Percentiles rank a stretch among this genome's conserved stretches.
Evolutionary conservation across 2,888 invertebrate species (phyloP).

Genomic region (Chloromyia formosa): DNA sequence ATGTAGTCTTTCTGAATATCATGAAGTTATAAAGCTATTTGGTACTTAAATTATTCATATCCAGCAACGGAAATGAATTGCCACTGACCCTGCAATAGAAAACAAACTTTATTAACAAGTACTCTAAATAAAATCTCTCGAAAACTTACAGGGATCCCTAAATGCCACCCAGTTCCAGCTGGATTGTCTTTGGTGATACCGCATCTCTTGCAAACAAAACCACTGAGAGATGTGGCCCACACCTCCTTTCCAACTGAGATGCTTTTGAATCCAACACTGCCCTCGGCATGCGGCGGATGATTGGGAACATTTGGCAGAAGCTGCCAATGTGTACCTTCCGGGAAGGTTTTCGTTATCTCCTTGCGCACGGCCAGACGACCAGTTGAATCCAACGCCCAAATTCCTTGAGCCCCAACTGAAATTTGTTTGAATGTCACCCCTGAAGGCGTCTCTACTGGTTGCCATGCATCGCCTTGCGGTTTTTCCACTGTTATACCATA

Average conservation of each 20-base stretch:
- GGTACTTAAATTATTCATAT: slow-evolving; percentile 47
- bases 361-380: slow-evolving; percentile 80
- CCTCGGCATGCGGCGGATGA: slow-evolving; percentile 68
- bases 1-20: slow-evolving; percentile 21
- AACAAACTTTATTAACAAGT: slow-evolving; percentile 35
- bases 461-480: slow-evolving; percentile 78
- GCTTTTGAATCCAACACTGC: slow-evolving; percentile 71
- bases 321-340: slow-evolving; percentile 88
- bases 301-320: slow-evolving; percentile 69
- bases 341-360: slow-evolving; percentile 78
- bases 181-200: slow-evolving; percentile 79
- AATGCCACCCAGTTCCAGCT: slow-evolving; percentile 81
- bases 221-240: slow-evolving; percentile 79
- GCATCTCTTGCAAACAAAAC: slow-evolving; percentile 74
- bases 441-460: slow-evolving; percentile 78
- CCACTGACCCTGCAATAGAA: slow-evolving; percentile 67
- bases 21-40: background rate
- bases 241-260: slow-evolving; percentile 78
- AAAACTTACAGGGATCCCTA: slow-evolving; percentile 67
- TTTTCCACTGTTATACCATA: slow-evolving; percentile 76
- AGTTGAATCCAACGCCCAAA: slow-evolving; percentile 83
- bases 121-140: background rate
- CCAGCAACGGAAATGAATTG: slow-evolving; percentile 63
- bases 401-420: slow-evolving; percentile 75
- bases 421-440: slow-evolving; percentile 76